Evolutionary conservation across 2,113 vertebrate genomes (phyloP).

Genomic region (Cephalopholis sonnerati): DNA sequence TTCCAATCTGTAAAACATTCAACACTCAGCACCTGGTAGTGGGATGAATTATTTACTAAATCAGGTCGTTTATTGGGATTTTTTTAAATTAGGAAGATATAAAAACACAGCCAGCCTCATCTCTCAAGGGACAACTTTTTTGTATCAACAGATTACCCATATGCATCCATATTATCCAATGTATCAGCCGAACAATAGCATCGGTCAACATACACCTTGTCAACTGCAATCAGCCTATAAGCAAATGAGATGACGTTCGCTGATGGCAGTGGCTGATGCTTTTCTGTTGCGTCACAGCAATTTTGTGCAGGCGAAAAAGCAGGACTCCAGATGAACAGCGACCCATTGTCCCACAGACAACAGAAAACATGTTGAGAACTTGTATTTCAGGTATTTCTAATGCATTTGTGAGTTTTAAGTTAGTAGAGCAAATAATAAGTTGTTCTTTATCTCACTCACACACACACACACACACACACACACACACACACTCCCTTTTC

Average conservation of each 20-base stretch:
- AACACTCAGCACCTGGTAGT: background rate
- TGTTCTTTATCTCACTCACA: background rate
- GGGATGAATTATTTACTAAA: background rate
- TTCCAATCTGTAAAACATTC: background rate
- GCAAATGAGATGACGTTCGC: too few species aligned
- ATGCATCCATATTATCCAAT: too few species aligned
- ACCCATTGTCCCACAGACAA: fast-evolving
- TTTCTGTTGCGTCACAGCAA: too few species aligned
- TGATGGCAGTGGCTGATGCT: too few species aligned
- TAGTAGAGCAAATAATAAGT: background rate
- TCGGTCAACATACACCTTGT: too few species aligned
- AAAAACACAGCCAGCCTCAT: background rate
- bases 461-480: too few species aligned
- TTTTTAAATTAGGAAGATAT: too few species aligned
- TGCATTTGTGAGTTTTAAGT: background rate
- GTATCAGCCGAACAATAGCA: too few species aligned
- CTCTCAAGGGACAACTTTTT: background rate
- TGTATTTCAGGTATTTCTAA: background rate
- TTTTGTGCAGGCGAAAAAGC: too few species aligned
- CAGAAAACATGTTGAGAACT: too few species aligned
- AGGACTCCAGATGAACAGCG: too few species aligned
- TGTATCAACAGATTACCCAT: background rate
- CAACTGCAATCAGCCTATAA: too few species aligned
- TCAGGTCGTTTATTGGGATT: background rate
- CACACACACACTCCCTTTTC: background rate